Conservation (phyloP, 2,797 vertebrate species). For the Phaenicophaeus curvirostris region DNA sequence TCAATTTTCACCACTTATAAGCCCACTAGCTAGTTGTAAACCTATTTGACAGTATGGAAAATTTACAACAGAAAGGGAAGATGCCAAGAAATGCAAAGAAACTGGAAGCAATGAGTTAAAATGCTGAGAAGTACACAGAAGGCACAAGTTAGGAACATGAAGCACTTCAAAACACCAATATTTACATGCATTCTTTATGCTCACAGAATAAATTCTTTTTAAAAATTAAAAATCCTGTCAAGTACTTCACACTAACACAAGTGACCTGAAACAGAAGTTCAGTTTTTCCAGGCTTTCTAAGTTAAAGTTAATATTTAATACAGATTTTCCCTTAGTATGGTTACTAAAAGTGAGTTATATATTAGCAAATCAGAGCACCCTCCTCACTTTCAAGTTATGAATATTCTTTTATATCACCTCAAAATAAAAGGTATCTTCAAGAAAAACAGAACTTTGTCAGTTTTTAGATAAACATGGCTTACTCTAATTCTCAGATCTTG, state of each 20-base stretch:
- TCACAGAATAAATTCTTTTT: background rate
- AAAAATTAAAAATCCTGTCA: background rate
- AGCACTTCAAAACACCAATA: background rate
- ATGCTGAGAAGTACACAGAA: background rate
- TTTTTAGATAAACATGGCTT: background rate
- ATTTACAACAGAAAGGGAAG: background rate
- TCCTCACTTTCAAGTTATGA: background rate
- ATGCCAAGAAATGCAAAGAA: background rate
- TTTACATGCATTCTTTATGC: background rate
- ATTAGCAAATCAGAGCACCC: background rate
- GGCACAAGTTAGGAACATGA: background rate
- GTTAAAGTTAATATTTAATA: conserved; percentile 28
- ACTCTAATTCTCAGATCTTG: background rate
- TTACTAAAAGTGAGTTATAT: background rate
- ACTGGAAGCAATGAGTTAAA: background rate
- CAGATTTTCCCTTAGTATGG: background rate
- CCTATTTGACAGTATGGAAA: background rate
- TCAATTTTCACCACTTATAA: background rate
- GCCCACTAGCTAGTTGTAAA: background rate
- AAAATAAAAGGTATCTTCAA: background rate
- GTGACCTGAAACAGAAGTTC: background rate
- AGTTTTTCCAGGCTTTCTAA: background rate
- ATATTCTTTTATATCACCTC: background rate
- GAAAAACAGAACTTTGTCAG: background rate
- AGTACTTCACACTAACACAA: background rate